Percentiles rank a stretch among this genome's conserved stretches.
These are phyloP conservation scores for Bos javanicus DNA, from an alignment of 2,113 vertebrate genomes.

Conservation along the genomic window DNA sequence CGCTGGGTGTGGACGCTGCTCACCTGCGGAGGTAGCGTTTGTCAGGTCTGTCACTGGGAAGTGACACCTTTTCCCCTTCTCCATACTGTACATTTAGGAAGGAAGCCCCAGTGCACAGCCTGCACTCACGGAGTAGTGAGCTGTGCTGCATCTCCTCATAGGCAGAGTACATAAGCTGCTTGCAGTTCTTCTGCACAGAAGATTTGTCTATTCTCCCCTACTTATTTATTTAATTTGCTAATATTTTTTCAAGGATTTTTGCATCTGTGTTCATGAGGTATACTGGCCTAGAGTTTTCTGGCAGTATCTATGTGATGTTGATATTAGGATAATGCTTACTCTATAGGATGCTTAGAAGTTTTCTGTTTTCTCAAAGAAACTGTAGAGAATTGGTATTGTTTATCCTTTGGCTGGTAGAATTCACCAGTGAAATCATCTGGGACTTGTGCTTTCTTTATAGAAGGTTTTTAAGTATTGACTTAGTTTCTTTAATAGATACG, in stretches of 20 bases:
- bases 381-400: background rate
- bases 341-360: background rate
- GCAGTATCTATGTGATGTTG: background rate
- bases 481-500: background rate
- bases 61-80: background rate
- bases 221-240: background rate
- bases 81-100: background rate
- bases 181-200: background rate
- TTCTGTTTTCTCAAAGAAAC: background rate
- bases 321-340: background rate
- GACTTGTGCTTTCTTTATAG: background rate
- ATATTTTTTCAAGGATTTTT: conserved; percentile 2
- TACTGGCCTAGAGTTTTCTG: background rate
- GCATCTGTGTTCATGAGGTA: background rate
- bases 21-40: background rate
- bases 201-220: background rate
- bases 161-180: background rate
- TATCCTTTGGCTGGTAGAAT: background rate
- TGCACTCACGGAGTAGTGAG: background rate
- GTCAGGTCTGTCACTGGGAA: background rate
- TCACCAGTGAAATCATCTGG: background rate
- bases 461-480: background rate
- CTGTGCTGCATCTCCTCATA: background rate
- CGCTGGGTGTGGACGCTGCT: background rate
- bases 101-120: background rate